phyloP scores from a whole-genome alignment of 2,888 invertebrate species.

The Stenoptilia bipunctidactyla region DNA sequence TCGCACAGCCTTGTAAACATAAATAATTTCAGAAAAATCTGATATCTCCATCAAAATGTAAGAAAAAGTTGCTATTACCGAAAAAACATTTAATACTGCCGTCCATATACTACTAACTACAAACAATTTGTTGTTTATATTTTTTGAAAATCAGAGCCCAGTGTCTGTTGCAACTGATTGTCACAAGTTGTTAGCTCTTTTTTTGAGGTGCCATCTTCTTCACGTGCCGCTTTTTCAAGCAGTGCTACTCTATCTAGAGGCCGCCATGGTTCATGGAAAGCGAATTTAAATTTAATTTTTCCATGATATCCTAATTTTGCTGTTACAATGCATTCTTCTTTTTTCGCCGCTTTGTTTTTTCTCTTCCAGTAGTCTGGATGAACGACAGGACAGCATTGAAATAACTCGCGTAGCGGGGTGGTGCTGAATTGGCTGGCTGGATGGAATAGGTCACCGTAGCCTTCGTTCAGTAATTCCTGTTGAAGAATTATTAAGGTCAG shows the following conservation, averaged over 20 bases:
- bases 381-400: constrained; percentile 37
- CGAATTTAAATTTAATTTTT: constrained; percentile 44
- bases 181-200: constrained; percentile 21
- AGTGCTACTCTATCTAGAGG: constrained; percentile 44
- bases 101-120: too few relatives aligned
- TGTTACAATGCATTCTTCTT: constrained; percentile 22
- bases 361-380: constrained; percentile 50
- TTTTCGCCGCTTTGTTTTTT: constrained; percentile 19
- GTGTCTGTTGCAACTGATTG: too few relatives aligned
- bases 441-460: constrained; percentile 23
- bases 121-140: constrained; percentile 2
- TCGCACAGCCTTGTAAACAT: too few relatives aligned
- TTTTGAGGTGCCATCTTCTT: constrained; percentile 23
- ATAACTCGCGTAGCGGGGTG: constrained; percentile 29
- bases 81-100: constrained; percentile 13
- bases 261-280: constrained; percentile 59
- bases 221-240: constrained; percentile 42
- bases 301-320: constrained; percentile 54
- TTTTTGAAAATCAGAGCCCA: constrained; percentile 40
- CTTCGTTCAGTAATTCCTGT: constrained; percentile 41
- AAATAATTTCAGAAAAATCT: too few relatives aligned
- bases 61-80: too few relatives aligned
- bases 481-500: constrained; percentile 34
- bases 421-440: constrained; percentile 17
- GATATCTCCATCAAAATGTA: too few relatives aligned